These are phyloP conservation scores for Mesochorus sp. DNA, from an alignment of 2,888 invertebrate genomes.

Conservation along the genomic window DNA sequence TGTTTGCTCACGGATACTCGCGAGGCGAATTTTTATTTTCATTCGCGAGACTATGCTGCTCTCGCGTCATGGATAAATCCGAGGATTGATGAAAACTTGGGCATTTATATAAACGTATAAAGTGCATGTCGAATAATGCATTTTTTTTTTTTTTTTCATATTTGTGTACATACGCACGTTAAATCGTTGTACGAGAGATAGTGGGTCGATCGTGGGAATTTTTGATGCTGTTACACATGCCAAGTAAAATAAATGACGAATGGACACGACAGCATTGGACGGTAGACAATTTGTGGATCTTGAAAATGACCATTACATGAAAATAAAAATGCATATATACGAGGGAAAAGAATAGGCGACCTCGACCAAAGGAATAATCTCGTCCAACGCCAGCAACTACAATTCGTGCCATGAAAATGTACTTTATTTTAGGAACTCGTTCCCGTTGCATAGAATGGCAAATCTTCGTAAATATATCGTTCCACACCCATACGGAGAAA, in stretches of 20 bases:
- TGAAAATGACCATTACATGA: constrained; percentile 33
- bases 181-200: constrained; percentile 6
- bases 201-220: constrained; percentile 9
- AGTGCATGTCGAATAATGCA: background rate
- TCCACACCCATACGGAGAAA: too few relatives aligned
- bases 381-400: background rate
- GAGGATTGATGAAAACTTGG: constrained; percentile 47
- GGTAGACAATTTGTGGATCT: background rate
- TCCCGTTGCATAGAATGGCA: constrained; percentile 4
- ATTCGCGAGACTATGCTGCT: constrained; percentile 43
- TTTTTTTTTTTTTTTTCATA: background rate
- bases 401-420: constrained; percentile 21
- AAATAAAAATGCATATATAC: background rate
- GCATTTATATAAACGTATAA: background rate
- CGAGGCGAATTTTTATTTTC: constrained; percentile 53
- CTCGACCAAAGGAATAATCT: constrained; percentile 42
- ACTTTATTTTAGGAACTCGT: constrained; percentile 51
- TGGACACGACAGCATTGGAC: background rate
- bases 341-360: constrained; percentile 69
- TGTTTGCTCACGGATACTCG: constrained; percentile 37
- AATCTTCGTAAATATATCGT: background rate
- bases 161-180: background rate
- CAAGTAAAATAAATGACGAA: background rate
- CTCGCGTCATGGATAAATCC: constrained; percentile 27
- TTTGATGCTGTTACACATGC: background rate